These are phyloP conservation scores for Sorex maritimensis DNA, from an alignment of 2,797 vertebrate species.

Conservation along the genomic window DNA sequence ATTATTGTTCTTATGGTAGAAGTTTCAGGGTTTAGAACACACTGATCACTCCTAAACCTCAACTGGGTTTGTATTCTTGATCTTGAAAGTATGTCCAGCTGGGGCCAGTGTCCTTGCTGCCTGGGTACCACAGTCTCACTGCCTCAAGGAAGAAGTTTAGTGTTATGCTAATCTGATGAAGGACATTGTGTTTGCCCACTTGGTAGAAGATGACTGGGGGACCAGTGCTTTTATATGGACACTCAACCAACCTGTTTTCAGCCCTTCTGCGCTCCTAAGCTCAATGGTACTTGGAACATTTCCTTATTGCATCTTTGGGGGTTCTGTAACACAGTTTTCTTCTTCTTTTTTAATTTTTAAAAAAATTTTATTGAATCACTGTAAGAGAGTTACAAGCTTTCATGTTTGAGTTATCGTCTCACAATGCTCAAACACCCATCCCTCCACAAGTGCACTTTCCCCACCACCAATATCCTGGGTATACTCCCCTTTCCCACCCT, in stretches of 20 bases:
- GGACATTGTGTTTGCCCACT: background rate
- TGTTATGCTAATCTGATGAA: slow-evolving; percentile 2
- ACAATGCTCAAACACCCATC: no score
- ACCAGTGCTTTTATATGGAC: background rate
- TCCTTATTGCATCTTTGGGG: background rate
- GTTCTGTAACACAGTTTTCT: background rate
- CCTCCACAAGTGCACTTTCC: no score
- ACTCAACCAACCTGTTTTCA: background rate
- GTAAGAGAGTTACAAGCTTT: no score
- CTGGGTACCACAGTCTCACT: background rate
- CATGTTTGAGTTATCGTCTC: no score
- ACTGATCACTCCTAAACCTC: background rate
- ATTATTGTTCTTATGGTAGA: background rate
- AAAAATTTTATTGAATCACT: no score
- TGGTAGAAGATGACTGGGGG: background rate
- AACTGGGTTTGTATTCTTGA: no score
- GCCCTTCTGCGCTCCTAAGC: accelerated
- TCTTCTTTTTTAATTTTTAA: background rate
- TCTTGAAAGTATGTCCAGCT: no score
- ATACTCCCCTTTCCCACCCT: no score
- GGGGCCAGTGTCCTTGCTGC: background rate
- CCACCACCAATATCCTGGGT: no score
- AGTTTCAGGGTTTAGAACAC: background rate
- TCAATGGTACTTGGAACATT: background rate
- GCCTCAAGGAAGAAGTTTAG: background rate